A percentile compares a stretch with the other conserved stretches of the same genome.
These are phyloP conservation scores for Lophius piscatorius DNA, from an alignment of 2,113 vertebrate species.

Conservation along the genomic window DNA sequence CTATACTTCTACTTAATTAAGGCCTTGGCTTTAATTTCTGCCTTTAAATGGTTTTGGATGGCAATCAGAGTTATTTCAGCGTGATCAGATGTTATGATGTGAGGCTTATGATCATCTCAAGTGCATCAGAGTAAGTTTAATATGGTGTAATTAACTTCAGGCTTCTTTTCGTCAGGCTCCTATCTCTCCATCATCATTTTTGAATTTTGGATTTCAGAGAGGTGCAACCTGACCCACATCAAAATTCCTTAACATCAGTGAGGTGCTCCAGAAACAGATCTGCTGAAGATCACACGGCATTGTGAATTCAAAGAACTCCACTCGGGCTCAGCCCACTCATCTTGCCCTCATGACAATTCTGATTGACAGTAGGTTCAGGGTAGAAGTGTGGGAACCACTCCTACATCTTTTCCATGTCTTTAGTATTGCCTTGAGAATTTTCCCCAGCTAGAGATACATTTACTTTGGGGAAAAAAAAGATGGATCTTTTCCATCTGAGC, in stretches of 20 bases:
- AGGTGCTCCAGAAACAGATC: constrained; percentile 33
- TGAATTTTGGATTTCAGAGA: constrained; percentile 25
- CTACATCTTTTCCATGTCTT: constrained; percentile 66
- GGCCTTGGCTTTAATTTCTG: constrained; percentile 10
- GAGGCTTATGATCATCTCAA: constrained; percentile 41
- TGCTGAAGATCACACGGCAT: constrained; percentile 33
- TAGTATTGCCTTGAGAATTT: constrained; percentile 64
- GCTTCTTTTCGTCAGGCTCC: constrained; percentile 1
- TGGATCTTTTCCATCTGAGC: constrained; percentile 70
- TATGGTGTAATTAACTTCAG: constrained; percentile 31
- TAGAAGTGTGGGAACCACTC: constrained; percentile 43
- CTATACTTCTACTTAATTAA: constrained; percentile 16
- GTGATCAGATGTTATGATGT: no score
- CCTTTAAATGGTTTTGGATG: constrained; percentile 32
- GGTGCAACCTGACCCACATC: constrained; percentile 44
- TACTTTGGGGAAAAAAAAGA: constrained; percentile 31
- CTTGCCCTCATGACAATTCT: constrained; percentile 17
- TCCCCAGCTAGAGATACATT: constrained; percentile 45
- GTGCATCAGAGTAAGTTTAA: constrained; percentile 31
- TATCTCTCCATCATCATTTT: constrained; percentile 13
- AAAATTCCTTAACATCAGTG: constrained; percentile 41
- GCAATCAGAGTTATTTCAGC: constrained; percentile 13
- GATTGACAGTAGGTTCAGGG: constrained; percentile 68
- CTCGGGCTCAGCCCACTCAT: constrained; percentile 21
- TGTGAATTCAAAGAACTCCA: constrained; percentile 60